Conservation (phyloP, 2,888 invertebrate species). For the Coremacera marginata region DNA sequence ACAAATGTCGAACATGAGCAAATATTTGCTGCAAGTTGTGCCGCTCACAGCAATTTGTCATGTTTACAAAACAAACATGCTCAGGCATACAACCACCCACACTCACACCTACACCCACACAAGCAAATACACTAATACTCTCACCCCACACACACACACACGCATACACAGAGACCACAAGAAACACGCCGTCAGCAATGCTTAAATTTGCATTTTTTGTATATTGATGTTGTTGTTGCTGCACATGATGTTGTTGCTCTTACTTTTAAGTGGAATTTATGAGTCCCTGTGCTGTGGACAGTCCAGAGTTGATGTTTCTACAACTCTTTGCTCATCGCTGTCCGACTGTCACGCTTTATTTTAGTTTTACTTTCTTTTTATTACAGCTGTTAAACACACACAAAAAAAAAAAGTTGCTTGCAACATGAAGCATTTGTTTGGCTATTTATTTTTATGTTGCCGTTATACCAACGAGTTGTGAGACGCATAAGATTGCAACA, state of each 20-base stretch:
- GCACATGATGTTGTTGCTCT: background rate
- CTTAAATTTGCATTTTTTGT: slow-evolving; percentile 5
- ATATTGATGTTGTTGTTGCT: background rate
- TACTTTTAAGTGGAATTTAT: slow-evolving; percentile 21
- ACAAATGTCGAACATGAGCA: slow-evolving; percentile 23
- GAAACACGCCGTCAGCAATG: background rate
- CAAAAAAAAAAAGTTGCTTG: background rate
- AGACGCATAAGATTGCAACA: background rate
- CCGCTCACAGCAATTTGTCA: slow-evolving; percentile 27
- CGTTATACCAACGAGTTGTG: slow-evolving; percentile 2
- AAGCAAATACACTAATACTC: background rate
- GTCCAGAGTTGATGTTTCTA: background rate
- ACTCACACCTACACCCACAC: background rate
- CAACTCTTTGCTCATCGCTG: background rate
- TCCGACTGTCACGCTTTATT: background rate
- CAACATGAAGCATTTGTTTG: slow-evolving; percentile 1
- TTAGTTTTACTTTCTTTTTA: slow-evolving; percentile 5
- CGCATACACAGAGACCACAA: background rate
- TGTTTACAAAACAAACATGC: slow-evolving; percentile 22
- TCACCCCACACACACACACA: background rate
- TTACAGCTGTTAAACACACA: background rate
- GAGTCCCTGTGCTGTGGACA: background rate
- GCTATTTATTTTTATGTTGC: slow-evolving; percentile 4
- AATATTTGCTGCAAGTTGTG: slow-evolving; percentile 28
- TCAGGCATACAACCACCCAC: background rate